Evolutionary conservation across 2,797 vertebrate species (phyloP), one percentile per base, ranked within the genome.

Genomic region (Poecilia velifera): DNA sequence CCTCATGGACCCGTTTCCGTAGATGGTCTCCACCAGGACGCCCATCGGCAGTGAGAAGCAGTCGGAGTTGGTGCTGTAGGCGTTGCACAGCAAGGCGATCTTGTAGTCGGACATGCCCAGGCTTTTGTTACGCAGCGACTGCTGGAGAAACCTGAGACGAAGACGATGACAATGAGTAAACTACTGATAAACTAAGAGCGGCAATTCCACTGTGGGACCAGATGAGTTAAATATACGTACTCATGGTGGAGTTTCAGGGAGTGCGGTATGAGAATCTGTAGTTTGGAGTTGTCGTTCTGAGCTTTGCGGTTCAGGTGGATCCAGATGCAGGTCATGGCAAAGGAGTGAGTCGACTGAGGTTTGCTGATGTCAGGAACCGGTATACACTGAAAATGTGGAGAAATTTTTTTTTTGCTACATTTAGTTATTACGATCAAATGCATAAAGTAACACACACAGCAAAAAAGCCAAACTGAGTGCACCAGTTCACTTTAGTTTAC

Each of bases 261-360:
- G 93, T 99, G 98, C 5, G 98, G 98, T 82, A 99, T 99, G 53
- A 98, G 98, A 86, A 99, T 99, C 93, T 99, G 98, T 3, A 98
- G 94, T 81, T 98, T 98, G 88, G 97, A 98, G 94, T 98, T 97
- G 94, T 97, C 98, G 51, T 96, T 99, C 80, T 99, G 98, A 28
- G 98, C 98, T 94, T 99, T 99, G 90, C 97, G 97, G 89, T 99
- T 99, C 83, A 99, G 96, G 89, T 99, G 98, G 92, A 99, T 99
- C 98, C 98, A 99, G 92, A 99, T 99, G 94, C 98, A 99, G 83
- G 98, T 99, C 98, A 99, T 99, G 43, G 98, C 98, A 87, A 99
- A 99, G 72, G 98, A 97, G 76, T 99, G 98, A 43, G 98, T 99
- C 18, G 98, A 99, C 92, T 99, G 98, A 0, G 98, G 98, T 84